Base-by-base conservation (phyloP, 2,797 vertebrate genomes). In the Oreortyx pictus region DNA sequence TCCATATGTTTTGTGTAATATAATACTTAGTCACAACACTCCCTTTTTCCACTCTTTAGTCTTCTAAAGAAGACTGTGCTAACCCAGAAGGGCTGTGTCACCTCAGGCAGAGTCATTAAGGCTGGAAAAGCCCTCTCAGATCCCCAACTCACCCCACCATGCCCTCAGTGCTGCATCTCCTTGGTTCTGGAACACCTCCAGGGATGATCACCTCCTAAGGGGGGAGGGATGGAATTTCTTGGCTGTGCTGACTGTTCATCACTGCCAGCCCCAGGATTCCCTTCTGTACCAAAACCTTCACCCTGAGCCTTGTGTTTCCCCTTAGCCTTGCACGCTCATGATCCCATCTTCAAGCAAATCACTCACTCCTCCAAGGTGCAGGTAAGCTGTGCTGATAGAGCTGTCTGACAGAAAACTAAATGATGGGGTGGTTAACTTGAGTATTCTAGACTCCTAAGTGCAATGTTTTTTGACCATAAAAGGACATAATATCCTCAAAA, bases 291-390 rank as follows among this genome's bases (percentile, higher is more conserved):
- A 29, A 70, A 49, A 57, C 57, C 19, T 68, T 78, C 54, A 65
- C 6, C 35, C 24, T 71, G 64, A 89, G 49, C 89, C 50, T 59
- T 94, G 87, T 95, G 46, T 82, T 71, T 67, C 72, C 83, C 62
- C 90, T 29, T 77, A 99, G 99, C 98, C 22, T 97, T 99, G 7
- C 99, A 99, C 1, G 98, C 98, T 20, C 60, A 96, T 11, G 98
- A 99, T 70, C 98, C 98, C 1, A 62, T 98, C 96, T 99, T 98
- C 98, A 98, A 97, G 97, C 94, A 97, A n/a, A 94, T 98, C 80
- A 99, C 99, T 33, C 98, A 99, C 91, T 98, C 98, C 52, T 82
- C 97, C 75, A 98, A 98, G 93, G 77, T 99, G 62, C 99, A 99
- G 98, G 99, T 99, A 96, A 98, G 98, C 57, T 73, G 39, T 35